phyloP scores from a whole-genome alignment of 2,113 vertebrate species.

The Tiliqua scincoides region DNA sequence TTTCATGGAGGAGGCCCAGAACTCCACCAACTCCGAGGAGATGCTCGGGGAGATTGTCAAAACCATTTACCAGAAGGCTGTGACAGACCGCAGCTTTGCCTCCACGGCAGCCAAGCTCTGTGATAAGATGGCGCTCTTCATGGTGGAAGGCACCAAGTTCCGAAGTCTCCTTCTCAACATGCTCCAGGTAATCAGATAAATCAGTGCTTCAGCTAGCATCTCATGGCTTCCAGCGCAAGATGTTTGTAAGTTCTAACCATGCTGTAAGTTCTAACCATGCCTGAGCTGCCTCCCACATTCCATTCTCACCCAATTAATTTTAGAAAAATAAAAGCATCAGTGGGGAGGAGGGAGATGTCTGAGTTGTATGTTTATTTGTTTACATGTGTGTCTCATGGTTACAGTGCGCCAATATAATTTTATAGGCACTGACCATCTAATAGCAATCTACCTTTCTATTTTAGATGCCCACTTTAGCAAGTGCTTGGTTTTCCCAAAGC shows the following conservation, averaged over 20 bases:
- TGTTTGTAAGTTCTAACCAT: slow-evolving; percentile 5
- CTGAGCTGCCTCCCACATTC: slow-evolving; percentile 36
- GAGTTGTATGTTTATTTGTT: slow-evolving; percentile 34
- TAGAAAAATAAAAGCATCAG: slow-evolving; percentile 48
- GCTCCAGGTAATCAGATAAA: slow-evolving; percentile 87
- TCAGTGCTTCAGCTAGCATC: background rate
- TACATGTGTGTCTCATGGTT: slow-evolving; percentile 43
- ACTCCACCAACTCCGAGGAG: slow-evolving; percentile 91
- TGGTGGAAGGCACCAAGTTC: slow-evolving; percentile 98
- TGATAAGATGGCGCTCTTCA: slow-evolving; percentile 98
- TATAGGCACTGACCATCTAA: slow-evolving; percentile 35
- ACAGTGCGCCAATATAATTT: slow-evolving; percentile 27
- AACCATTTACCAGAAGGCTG: slow-evolving; percentile 92
- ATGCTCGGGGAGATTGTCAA: slow-evolving; percentile 90
- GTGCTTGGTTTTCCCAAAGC: background rate
- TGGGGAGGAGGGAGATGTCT: background rate
- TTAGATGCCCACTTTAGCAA: slow-evolving; percentile 29
- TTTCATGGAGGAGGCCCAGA: slow-evolving; percentile 98
- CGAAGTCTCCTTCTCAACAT: slow-evolving; percentile 96
- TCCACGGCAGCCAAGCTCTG: slow-evolving; percentile 94
- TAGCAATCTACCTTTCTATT: slow-evolving; percentile 49
- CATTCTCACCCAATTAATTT: slow-evolving; percentile 38
- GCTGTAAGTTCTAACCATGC: slow-evolving; percentile 12
- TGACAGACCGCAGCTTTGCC: slow-evolving; percentile 94
- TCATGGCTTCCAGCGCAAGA: background rate